Evolutionary conservation across 2,888 invertebrate genomes (phyloP).

Genomic region (Torymus auratus): DNA sequence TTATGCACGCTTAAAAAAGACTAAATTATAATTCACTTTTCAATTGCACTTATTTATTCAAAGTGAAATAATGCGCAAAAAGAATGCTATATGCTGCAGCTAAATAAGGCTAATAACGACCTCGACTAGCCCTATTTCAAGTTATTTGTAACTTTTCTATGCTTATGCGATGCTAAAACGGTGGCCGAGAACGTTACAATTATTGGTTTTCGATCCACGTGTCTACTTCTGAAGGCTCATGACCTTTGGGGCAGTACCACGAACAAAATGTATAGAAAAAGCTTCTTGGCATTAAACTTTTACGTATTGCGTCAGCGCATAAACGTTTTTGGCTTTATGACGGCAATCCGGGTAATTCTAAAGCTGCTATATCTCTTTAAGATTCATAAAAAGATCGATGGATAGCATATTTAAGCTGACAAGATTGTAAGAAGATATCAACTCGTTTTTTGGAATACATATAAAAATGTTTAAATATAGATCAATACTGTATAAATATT

Average conservation of each 20-base stretch:
- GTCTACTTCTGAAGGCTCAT: slow-evolving; percentile 31
- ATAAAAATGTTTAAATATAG: too few relatives aligned
- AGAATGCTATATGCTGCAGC: too few relatives aligned
- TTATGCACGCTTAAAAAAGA: too few relatives aligned
- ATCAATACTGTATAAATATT: too few relatives aligned
- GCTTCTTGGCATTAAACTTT: slow-evolving; percentile 19
- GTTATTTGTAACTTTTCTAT: slow-evolving; percentile 8
- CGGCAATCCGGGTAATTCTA: slow-evolving; percentile 4
- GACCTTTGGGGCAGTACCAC: slow-evolving; percentile 27
- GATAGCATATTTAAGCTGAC: not conserved
- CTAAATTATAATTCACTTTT: too few relatives aligned
- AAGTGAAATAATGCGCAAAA: too few relatives aligned
- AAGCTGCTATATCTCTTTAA: not conserved
- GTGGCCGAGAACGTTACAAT: slow-evolving; percentile 26
- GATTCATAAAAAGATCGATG: not conserved
- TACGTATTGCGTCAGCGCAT: slow-evolving; percentile 1
- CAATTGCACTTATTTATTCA: too few relatives aligned
- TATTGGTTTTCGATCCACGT: slow-evolving; percentile 42
- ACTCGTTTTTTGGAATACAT: too few relatives aligned
- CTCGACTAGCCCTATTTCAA: slow-evolving; percentile 19
- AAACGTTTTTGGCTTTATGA: slow-evolving; percentile 4
- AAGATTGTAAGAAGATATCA: not conserved
- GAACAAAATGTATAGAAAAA: slow-evolving; percentile 7
- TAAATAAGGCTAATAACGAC: slow-evolving; percentile 8
- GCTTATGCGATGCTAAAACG: slow-evolving; percentile 14